Evolutionary conservation across 2,113 vertebrate species (phyloP).

Genomic region (Xiphophorus couchianus): DNA sequence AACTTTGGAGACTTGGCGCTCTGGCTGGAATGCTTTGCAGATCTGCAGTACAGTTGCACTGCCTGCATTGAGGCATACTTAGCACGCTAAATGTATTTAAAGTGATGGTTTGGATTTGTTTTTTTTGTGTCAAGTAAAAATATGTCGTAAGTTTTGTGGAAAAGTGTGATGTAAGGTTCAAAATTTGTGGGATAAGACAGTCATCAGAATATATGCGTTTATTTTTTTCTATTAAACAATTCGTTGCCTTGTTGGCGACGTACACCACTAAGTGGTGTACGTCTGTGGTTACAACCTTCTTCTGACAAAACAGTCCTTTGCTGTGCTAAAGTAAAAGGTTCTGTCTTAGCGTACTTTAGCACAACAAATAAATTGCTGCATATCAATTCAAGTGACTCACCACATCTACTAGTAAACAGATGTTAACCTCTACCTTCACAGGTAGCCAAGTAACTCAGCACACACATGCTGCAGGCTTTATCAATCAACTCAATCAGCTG

Average conservation of each 20-base stretch:
- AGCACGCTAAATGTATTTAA: conserved; percentile 41
- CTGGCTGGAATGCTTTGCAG: conserved; percentile 64
- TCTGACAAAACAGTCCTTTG: background rate
- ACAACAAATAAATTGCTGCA: background rate
- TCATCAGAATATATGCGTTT: background rate
- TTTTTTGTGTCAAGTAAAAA: background rate
- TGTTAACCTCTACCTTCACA: background rate
- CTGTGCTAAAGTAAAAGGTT: background rate
- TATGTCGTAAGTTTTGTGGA: background rate
- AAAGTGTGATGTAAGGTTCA: background rate
- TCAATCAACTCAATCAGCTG: background rate
- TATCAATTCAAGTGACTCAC: background rate
- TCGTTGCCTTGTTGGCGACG: background rate
- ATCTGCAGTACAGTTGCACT: conserved; percentile 39
- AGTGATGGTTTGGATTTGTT: conserved; percentile 1
- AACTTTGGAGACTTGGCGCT: conserved; percentile 84
- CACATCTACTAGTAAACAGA: background rate
- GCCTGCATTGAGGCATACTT: conserved; percentile 32
- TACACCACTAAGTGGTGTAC: no score
- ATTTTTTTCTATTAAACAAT: background rate
- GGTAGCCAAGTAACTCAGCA: no score
- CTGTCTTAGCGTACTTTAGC: background rate
- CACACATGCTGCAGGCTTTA: background rate
- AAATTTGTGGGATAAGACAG: background rate
- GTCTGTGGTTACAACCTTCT: no score